These are phyloP conservation scores for Leptodirus hochenwartii DNA, from an alignment of 2,888 invertebrate species.

Conservation along the genomic window DNA sequence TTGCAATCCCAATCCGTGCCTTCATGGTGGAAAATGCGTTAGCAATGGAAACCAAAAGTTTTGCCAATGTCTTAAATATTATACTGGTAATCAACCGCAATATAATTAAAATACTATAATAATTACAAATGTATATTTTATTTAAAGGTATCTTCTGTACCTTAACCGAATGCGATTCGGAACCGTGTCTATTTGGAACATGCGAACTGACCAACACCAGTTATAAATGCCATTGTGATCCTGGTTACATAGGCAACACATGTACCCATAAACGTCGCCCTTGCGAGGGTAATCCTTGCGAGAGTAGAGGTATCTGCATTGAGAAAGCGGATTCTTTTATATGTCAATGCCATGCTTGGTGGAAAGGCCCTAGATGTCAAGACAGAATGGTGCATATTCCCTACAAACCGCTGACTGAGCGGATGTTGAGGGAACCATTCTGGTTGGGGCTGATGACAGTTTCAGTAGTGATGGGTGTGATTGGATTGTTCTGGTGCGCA, in stretches of 20 bases:
- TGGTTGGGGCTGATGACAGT: conserved; percentile 80
- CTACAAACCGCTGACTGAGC: conserved; percentile 52
- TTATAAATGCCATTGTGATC: conserved; percentile 44
- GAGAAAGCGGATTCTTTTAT: conserved; percentile 45
- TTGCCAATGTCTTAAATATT: conserved; percentile 54
- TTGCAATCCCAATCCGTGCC: conserved; percentile 56
- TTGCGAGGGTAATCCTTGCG: conserved; percentile 56
- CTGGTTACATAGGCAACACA: conserved; percentile 45
- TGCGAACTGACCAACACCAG: conserved; percentile 35
- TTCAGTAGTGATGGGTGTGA: conserved; percentile 56
- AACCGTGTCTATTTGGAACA: conserved; percentile 47
- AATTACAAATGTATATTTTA: conserved; percentile 3
- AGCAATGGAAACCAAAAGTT: conserved; percentile 35
- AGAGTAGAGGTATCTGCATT: conserved; percentile 53
- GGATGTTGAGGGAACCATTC: conserved; percentile 67
- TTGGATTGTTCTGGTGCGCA: conserved; percentile 68
- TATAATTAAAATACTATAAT: neutral
- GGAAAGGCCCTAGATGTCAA: conserved; percentile 45
- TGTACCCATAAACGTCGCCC: conserved; percentile 51
- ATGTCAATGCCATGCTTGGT: conserved; percentile 56
- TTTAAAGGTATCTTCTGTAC: conserved; percentile 54
- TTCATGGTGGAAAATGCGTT: conserved; percentile 49
- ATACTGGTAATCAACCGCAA: conserved; percentile 39
- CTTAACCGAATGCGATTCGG: conserved; percentile 54
- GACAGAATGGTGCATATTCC: conserved; percentile 47